Conservation (phyloP, 2,797 vertebrate species). For the Spheniscus humboldti region DNA sequence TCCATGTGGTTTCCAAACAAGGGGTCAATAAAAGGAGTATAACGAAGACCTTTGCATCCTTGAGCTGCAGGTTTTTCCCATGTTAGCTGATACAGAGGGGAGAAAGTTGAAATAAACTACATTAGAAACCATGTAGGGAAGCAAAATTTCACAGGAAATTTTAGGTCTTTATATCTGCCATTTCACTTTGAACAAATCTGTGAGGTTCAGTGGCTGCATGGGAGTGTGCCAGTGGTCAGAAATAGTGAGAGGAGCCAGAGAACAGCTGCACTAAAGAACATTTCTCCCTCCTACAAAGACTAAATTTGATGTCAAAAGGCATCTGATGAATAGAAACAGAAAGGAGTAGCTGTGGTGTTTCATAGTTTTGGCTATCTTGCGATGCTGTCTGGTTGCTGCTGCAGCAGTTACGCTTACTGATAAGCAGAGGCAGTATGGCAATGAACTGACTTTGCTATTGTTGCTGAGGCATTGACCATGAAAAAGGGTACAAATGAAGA, state of each 20-base stretch:
- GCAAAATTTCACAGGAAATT: background rate
- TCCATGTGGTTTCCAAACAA: background rate
- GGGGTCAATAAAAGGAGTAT: background rate
- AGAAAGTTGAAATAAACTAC: background rate
- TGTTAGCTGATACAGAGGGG: background rate
- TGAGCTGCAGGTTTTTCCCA: background rate
- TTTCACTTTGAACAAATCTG: background rate
- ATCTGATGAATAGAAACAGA: background rate
- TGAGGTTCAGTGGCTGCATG: background rate
- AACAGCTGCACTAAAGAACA: background rate
- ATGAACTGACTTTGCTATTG: background rate
- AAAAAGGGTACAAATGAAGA: background rate
- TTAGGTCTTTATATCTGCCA: rapidly evolving
- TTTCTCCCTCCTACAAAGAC: background rate
- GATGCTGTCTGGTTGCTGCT: background rate
- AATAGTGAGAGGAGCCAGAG: background rate
- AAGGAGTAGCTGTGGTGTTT: background rate
- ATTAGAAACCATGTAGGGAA: background rate
- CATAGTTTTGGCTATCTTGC: rapidly evolving
- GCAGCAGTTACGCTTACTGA: background rate
- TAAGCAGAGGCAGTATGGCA: background rate
- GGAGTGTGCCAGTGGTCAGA: background rate
- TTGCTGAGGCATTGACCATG: background rate
- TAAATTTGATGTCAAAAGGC: background rate
- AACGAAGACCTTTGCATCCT: background rate